A percentile compares a stretch with the other conserved stretches of the same genome.
Evolutionary conservation across 1,140 invertebrate genomes (phyloP).

Genomic region (Macrosteles quadrilineatus): DNA sequence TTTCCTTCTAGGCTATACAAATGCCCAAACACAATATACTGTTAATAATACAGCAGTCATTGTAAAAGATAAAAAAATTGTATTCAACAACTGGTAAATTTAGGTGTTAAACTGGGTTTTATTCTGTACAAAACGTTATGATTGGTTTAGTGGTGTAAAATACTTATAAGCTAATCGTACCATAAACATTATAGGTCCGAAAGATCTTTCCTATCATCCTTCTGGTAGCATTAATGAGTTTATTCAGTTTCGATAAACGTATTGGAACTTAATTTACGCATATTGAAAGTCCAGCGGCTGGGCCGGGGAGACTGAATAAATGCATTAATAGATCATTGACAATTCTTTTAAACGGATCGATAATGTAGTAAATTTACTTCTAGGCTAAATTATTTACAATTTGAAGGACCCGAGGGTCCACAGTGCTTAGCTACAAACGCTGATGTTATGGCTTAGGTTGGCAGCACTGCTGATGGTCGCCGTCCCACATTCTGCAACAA

Average conservation of each 20-base stretch:
- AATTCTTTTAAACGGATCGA: slow-evolving; percentile 5
- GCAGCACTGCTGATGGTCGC: too few species aligned
- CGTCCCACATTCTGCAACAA: too few species aligned
- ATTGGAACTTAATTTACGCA: too few species aligned
- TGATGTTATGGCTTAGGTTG: background rate
- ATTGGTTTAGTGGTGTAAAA: slow-evolving; percentile 7
- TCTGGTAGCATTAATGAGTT: background rate
- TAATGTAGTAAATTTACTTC: slow-evolving; percentile 18
- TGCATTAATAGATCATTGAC: slow-evolving; percentile 14
- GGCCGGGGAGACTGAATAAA: background rate
- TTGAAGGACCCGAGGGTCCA: background rate
- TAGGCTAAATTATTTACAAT: slow-evolving; percentile 15
- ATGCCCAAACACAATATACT: background rate
- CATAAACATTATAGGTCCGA: background rate
- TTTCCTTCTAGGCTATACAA: background rate
- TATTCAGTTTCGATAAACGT: background rate
- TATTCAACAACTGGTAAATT: background rate
- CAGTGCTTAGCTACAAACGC: background rate
- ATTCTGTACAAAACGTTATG: background rate
- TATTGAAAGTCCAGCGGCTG: too few species aligned
- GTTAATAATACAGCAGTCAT: slow-evolving; percentile 4
- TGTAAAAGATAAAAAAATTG: background rate
- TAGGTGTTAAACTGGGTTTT: background rate
- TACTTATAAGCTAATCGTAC: background rate
- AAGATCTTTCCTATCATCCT: background rate